These are phyloP conservation scores for Hyles vespertilio DNA, from an alignment of 1,140 invertebrate genomes.

Conservation along the genomic window DNA sequence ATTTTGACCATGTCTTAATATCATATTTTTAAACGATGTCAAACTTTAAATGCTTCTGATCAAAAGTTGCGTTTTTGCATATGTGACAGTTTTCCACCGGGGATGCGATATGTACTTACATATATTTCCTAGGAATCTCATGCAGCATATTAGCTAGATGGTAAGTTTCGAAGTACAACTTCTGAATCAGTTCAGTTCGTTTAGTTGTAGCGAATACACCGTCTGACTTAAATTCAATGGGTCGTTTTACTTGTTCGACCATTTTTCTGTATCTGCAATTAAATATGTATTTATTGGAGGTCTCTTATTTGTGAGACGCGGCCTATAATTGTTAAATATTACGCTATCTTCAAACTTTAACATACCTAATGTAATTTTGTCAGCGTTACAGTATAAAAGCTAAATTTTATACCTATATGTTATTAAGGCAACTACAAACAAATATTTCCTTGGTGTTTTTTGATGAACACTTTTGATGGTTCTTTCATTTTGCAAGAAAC, in stretches of 20 bases:
- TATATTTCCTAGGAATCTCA: conserved; percentile 27
- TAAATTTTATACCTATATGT: not conserved
- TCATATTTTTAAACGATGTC: too few relatives aligned
- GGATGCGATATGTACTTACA: too few relatives aligned
- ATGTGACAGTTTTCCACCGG: too few relatives aligned
- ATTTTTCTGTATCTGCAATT: conserved; percentile 35
- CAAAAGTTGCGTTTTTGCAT: too few relatives aligned
- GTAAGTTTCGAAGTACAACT: conserved; percentile 32
- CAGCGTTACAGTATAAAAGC: not conserved
- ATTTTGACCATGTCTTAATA: too few relatives aligned
- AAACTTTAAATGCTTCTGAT: too few relatives aligned
- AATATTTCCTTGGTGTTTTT: not conserved
- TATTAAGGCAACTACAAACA: too few relatives aligned
- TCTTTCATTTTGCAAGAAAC: too few relatives aligned
- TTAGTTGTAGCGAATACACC: conserved; percentile 15
- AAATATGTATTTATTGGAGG: not conserved
- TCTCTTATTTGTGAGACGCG: not conserved
- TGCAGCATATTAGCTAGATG: conserved; percentile 40
- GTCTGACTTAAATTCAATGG: conserved; percentile 4
- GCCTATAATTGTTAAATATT: too few relatives aligned
- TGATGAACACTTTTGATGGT: not conserved
- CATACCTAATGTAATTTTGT: not conserved
- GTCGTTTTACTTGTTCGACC: conserved; percentile 15
- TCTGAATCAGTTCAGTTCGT: conserved; percentile 18
- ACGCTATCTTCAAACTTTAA: too few relatives aligned